Base-by-base conservation (phyloP, 2,113 vertebrate genomes). In the Hystrix brachyura region DNA sequence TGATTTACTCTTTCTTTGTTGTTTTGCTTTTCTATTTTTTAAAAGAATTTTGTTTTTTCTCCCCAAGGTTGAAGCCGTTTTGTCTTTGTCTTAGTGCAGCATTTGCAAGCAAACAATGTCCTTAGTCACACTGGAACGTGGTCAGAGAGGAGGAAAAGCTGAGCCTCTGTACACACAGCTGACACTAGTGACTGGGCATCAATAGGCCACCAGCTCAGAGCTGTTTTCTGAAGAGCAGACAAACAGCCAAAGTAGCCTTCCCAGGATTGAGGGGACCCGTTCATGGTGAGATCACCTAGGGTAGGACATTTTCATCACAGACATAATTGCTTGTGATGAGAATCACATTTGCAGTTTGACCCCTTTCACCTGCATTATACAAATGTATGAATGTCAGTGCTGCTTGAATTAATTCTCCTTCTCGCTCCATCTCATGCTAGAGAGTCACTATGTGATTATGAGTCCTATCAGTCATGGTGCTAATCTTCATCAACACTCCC, bases 21-120 rank as follows among this genome's bases (percentile, higher is more conserved):
- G 12, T 27, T 95, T 92, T 88, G 14, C 25, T 93, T 69, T 90
- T 87, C 29, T 78, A 27, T 64, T 78, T 95, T 78, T 53, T 18
- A 23, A 81, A 86, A 72, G 29, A 69, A 76, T 74, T 46, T n/a
- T 51, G 3, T 1, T 18, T 71, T 57, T 65, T 55, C 0, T 6
- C 1, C 7, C 15, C 7, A 86, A 43, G 18, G 1, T 72, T 71
- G 27, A 87, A n/a, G 60, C 14, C 55, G 10, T 69, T 94, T 86
- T 88, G 48, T 89, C 59, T 95, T 82, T 67, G 32, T 74, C 65
- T 93, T 71, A 71, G 71, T 93, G 62, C 6, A 62, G 38, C 1
- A 21, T 87, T 89, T 78, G 11, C 34, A 21, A 87, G 82, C 43
- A 69, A 51, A 51, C 29, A 80, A 15, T 84, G 14, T 23, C 86